phyloP scores from a whole-genome alignment of 1,140 invertebrate genomes.

The Acromyrmex charruanus region DNA sequence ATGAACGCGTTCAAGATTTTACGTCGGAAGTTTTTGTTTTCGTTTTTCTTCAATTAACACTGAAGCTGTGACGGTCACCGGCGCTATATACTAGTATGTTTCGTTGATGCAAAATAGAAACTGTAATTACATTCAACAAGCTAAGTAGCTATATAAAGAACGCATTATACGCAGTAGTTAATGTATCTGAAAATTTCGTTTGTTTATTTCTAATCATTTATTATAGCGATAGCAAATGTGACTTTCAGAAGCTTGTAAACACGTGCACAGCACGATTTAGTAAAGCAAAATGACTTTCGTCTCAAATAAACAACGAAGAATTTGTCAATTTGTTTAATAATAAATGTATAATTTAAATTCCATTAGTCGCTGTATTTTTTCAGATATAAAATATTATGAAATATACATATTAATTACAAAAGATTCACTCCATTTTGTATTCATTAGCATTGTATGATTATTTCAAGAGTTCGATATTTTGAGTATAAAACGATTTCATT shows the following conservation, averaged over 20 bases:
- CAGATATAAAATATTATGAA: background rate
- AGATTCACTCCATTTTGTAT: background rate
- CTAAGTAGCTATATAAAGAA: background rate
- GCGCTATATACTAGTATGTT: background rate
- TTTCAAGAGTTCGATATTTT: background rate
- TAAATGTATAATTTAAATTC: background rate
- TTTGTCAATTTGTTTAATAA: too few species aligned
- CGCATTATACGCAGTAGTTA: background rate
- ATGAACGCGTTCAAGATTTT: slow-evolving; percentile 18
- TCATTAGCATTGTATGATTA: background rate
- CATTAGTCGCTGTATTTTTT: background rate
- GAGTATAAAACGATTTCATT: background rate
- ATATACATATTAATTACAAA: background rate
- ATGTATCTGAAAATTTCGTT: background rate
- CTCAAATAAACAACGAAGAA: background rate
- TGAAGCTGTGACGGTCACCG: slow-evolving; percentile 24
- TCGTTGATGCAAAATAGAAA: background rate
- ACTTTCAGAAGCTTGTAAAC: background rate
- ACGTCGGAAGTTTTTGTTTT: background rate
- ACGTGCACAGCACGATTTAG: background rate
- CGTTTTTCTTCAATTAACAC: slow-evolving; percentile 15
- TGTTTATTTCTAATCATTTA: background rate
- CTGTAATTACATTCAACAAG: slow-evolving; percentile 9
- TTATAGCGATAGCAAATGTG: background rate
- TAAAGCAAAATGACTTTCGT: background rate